These are phyloP conservation scores for Amphipoea lucens DNA, from an alignment of 2,888 invertebrate species.

Conservation along the genomic window DNA sequence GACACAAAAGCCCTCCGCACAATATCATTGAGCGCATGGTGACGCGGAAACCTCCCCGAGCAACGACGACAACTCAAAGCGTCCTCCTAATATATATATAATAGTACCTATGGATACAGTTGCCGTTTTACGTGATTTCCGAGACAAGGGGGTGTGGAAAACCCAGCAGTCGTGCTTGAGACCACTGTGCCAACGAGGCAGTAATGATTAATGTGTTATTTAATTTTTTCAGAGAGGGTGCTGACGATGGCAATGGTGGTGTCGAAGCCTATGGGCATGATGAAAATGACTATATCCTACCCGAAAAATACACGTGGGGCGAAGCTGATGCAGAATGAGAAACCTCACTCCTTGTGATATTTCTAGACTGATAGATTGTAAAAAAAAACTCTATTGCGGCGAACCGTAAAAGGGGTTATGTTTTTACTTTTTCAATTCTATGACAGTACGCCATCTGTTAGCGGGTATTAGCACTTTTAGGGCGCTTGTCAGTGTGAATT, in stretches of 20 bases:
- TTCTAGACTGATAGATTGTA: constrained; percentile 67
- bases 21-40: too few species aligned
- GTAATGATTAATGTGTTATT: not conserved
- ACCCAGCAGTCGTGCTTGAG: not conserved
- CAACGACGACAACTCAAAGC: too few species aligned
- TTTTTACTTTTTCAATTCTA: constrained; percentile 16
- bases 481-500: constrained; percentile 7
- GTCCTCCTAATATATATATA: not conserved
- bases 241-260: constrained; percentile 85
- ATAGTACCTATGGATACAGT: not conserved
- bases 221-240: constrained; percentile 77
- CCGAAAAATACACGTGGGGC: constrained; percentile 86
- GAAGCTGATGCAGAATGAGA: constrained; percentile 77
- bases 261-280: constrained; percentile 85
- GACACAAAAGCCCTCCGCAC: too few species aligned
- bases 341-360: constrained; percentile 34
- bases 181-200: not conserved
- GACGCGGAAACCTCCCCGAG: too few species aligned
- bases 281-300: constrained; percentile 83
- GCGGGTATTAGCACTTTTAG: constrained; percentile 22
- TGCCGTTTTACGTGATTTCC: not conserved
- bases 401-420: not conserved
- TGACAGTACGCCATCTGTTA: constrained; percentile 53
- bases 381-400: not conserved
- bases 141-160: not conserved